A percentile compares a stretch with the other conserved stretches of the same genome.
Conservation (phyloP, 1,140 invertebrate species). For the Euwallacea fornicatus region DNA sequence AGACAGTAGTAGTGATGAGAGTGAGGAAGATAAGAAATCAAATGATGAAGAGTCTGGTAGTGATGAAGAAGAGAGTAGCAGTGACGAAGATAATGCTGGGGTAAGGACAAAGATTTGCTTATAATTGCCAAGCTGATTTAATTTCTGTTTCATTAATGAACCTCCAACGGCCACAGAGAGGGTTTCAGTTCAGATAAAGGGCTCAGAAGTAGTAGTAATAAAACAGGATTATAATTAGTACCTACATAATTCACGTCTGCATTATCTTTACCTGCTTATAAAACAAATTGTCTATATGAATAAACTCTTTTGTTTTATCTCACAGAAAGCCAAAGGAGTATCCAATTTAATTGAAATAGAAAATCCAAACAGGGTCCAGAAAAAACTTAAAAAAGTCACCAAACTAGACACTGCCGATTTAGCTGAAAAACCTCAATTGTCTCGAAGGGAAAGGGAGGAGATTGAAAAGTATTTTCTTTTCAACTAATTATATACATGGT, state of each 20-base stretch:
- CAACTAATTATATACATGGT: no score
- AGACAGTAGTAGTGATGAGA: conserved; percentile 45
- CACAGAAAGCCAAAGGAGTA: conserved; percentile 39
- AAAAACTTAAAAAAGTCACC: conserved; percentile 84
- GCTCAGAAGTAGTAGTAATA: no score
- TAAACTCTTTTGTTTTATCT: neutral
- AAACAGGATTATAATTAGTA: no score
- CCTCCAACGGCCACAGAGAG: no score
- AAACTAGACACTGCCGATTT: conserved; percentile 64
- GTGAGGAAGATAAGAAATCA: conserved; percentile 53
- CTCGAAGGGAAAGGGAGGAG: conserved; percentile 82
- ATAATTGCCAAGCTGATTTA: no score
- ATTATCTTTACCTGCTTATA: no score
- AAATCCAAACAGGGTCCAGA: conserved; percentile 83
- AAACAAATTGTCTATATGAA: neutral
- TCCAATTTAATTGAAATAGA: conserved; percentile 43
- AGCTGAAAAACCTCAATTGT: conserved; percentile 73
- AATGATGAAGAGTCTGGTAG: conserved; percentile 50
- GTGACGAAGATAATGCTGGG: conserved; percentile 37
- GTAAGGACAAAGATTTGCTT: conserved; percentile 16
- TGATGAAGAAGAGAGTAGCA: conserved; percentile 43
- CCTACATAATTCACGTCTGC: no score
- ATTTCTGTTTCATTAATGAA: no score
- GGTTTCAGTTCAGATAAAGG: no score
- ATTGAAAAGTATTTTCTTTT: conserved; percentile 66